phyloP scores from a whole-genome alignment of 2,888 invertebrate species.

The Myathropa florea region DNA sequence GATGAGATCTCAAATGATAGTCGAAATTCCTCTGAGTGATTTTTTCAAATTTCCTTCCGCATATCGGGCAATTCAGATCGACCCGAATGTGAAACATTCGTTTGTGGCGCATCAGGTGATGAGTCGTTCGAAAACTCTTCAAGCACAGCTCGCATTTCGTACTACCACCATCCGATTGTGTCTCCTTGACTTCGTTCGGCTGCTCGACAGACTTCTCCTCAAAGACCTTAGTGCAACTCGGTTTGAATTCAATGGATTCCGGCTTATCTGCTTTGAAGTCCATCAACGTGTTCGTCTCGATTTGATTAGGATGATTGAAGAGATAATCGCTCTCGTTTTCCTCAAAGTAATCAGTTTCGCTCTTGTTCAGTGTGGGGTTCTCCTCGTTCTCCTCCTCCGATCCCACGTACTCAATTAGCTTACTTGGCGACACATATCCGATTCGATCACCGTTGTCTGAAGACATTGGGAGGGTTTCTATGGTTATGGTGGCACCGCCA shows the following conservation, averaged over 20 bases:
- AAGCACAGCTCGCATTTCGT: slow-evolving; percentile 72
- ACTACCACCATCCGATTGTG: slow-evolving; percentile 59
- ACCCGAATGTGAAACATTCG: slow-evolving; percentile 73
- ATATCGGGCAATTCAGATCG: slow-evolving; percentile 73
- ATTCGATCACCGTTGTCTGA: slow-evolving; percentile 23
- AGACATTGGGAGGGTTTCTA: slow-evolving; percentile 35
- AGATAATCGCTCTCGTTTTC: slow-evolving; percentile 52
- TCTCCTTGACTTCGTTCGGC: neutral
- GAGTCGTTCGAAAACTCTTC: slow-evolving; percentile 72
- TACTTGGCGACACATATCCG: slow-evolving; percentile 49
- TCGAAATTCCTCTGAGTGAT: slow-evolving; percentile 73
- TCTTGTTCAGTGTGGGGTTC: neutral
- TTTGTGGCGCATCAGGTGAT: slow-evolving; percentile 72
- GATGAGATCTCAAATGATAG: slow-evolving; percentile 73
- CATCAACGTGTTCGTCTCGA: slow-evolving; percentile 17
- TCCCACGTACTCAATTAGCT: slow-evolving; percentile 52
- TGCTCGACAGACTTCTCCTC: slow-evolving; percentile 3
- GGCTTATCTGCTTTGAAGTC: neutral
- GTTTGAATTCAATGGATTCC: slow-evolving; percentile 14
- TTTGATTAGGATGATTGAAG: slow-evolving; percentile 58
- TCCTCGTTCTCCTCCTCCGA: slow-evolving; percentile 31
- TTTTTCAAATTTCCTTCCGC: slow-evolving; percentile 72
- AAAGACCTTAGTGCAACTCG: slow-evolving; percentile 16
- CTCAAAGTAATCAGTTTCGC: slow-evolving; percentile 38
- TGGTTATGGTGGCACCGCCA: slow-evolving; percentile 21